Evolutionary conservation across 2,888 invertebrate genomes (phyloP).

Genomic region (Microctonus hyperodae): DNA sequence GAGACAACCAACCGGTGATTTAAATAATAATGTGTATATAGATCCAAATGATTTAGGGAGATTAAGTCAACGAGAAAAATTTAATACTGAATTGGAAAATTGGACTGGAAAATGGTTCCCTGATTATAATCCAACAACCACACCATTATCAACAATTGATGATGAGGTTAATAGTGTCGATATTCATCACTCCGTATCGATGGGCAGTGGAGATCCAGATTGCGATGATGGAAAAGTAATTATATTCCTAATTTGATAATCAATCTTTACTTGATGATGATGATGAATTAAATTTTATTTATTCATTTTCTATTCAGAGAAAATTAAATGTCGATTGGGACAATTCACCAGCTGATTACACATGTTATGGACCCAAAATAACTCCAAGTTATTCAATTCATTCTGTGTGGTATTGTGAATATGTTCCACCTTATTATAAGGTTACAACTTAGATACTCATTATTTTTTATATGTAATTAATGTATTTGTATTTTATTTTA

Average conservation of each 20-base stretch:
- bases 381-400: slow-evolving; percentile 63
- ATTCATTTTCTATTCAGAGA: slow-evolving; percentile 62
- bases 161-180: slow-evolving; percentile 30
- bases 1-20: not conserved
- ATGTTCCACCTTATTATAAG: slow-evolving; percentile 67
- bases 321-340: slow-evolving; percentile 71
- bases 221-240: slow-evolving; percentile 76
- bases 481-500: slow-evolving; percentile 24
- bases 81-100: slow-evolving; percentile 43
- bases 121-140: slow-evolving; percentile 47
- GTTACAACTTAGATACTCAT: slow-evolving; percentile 59
- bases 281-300: slow-evolving; percentile 31
- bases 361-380: slow-evolving; percentile 68
- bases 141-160: slow-evolving; percentile 47
- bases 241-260: slow-evolving; percentile 35
- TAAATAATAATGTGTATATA: not conserved
- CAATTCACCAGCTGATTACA: slow-evolving; percentile 66
- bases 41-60: not conserved
- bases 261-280: not conserved
- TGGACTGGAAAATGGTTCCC: slow-evolving; percentile 64
- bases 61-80: not conserved
- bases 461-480: slow-evolving; percentile 24
- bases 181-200: slow-evolving; percentile 62
- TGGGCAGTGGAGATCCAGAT: slow-evolving; percentile 65
- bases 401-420: slow-evolving; percentile 66